These are phyloP conservation scores for Antedon mediterranea DNA, from an alignment of 53 echinoderm and acorn worm species.

Conservation along the genomic window DNA sequence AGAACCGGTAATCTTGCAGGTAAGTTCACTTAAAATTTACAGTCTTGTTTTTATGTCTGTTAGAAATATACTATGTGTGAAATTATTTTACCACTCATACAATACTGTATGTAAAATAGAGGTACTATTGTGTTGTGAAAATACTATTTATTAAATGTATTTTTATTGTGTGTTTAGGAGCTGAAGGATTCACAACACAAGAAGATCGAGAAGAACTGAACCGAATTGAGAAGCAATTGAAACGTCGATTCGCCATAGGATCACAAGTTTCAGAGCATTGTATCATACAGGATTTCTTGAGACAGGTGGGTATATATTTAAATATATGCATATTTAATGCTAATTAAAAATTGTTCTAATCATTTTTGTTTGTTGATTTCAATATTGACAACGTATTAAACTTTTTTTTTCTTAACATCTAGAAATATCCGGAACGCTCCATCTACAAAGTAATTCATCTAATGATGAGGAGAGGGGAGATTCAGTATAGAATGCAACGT, in stretches of 20 bases:
- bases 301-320: slow-evolving; percentile 45
- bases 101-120: too few relatives aligned
- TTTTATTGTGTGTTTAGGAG: slow-evolving; percentile 60
- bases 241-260: slow-evolving; percentile 89
- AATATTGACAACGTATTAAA: too few relatives aligned
- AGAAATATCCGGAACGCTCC: slow-evolving; percentile 94
- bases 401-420: background rate
- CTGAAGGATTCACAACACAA: slow-evolving; percentile 80
- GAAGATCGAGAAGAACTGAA: slow-evolving; percentile 86
- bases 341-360: background rate
- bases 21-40: slow-evolving; percentile 5
- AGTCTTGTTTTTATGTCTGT: too few relatives aligned
- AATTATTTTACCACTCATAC: too few relatives aligned
- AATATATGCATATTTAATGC: background rate
- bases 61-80: too few relatives aligned
- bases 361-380: background rate
- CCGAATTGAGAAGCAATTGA: slow-evolving; percentile 78
- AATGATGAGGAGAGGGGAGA: slow-evolving; percentile 82
- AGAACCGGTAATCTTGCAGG: slow-evolving; percentile 76
- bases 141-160: too few relatives aligned
- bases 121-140: too few relatives aligned
- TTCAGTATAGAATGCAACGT: slow-evolving; percentile 86
- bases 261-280: slow-evolving; percentile 96
- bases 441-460: slow-evolving; percentile 70
- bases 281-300: slow-evolving; percentile 81